A percentile compares a stretch with the other conserved stretches of the same genome.
These are phyloP conservation scores for Sipunculus nudus DNA, from an alignment of 2,888 invertebrate species.

Conservation along the genomic window DNA sequence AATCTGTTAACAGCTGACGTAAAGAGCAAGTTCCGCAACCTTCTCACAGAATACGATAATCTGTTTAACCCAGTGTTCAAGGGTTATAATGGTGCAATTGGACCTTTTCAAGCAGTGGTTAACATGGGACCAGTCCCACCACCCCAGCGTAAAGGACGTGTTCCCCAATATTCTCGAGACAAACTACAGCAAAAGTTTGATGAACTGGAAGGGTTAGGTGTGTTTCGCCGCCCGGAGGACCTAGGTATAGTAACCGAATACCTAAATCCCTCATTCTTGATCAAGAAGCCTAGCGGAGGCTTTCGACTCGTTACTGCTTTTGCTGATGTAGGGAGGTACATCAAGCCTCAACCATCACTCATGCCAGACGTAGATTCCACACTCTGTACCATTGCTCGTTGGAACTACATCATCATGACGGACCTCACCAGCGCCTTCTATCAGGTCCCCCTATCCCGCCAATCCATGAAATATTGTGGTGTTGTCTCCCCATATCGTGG, in stretches of 20 bases:
- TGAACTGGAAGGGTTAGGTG: constrained; percentile 40
- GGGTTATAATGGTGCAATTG: constrained; percentile 38
- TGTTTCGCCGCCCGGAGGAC: constrained; percentile 36
- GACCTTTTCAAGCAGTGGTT: constrained; percentile 37
- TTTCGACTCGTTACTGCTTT: constrained; percentile 41
- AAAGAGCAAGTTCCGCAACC: constrained; percentile 10
- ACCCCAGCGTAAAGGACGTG: constrained; percentile 41
- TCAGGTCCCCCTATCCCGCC: not conserved
- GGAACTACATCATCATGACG: constrained; percentile 25
- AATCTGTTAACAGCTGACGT: constrained; percentile 8
- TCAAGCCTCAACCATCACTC: constrained; percentile 39
- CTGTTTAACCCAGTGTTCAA: constrained; percentile 31
- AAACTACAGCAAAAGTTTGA: constrained; percentile 39
- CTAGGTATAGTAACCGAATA: constrained; percentile 37
- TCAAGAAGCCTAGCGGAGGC: constrained; percentile 35
- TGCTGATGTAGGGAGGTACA: constrained; percentile 38
- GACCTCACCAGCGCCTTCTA: constrained; percentile 26
- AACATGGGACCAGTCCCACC: constrained; percentile 45
- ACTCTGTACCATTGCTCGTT: constrained; percentile 18
- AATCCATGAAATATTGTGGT: constrained; percentile 9
- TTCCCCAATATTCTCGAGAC: constrained; percentile 39
- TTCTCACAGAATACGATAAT: constrained; percentile 22
- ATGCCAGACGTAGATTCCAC: constrained; percentile 13
- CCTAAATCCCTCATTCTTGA: constrained; percentile 43
- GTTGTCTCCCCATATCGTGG: constrained; percentile 15